Base-by-base conservation (phyloP, 2,113 vertebrate genomes). In the Sebastes fasciatus region DNA sequence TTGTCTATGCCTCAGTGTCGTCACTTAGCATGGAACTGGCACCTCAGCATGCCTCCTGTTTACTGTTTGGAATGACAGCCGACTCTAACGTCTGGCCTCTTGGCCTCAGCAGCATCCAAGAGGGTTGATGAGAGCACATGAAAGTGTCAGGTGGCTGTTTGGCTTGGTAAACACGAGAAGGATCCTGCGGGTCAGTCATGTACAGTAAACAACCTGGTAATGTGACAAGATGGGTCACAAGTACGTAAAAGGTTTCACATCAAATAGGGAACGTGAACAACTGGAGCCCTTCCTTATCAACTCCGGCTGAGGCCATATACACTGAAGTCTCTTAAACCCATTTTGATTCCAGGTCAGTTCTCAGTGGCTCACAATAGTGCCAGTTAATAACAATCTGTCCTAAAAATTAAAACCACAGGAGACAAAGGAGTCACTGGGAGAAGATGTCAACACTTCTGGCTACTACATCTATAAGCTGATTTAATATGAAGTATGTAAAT, bases 41-140 rank as follows among this genome's bases (percentile, higher is more conserved):
- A 80, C 65, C 83, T 84, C 83, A 67, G 85, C 79, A 7, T 73
- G 83, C 58, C 12, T 82, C 46, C 73, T 90, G 89, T 91, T 91
- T 88, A 82, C 77, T 74, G 83, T 88, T 86, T 75, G 69, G 79
- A 80, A 69, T 21, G 81, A 74, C 72, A 78, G 73, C 74, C 57
- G 87, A 87, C 73, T 64, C 66, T 5, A 60, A 84, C 55, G 82
- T 88, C 90, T 90, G 91, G 62, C 87, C 83, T 58, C 64, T 79
- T 79, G 90, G 88, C 85, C 82, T 80, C 26, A 9, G 60, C 82
- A 57, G 74, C 68, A 69, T 68, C 70, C n/a, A 72, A 43, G 52
- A 77, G 63, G 68, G 69, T 79, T 57, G 49, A 68, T 51, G 76
- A 79, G 82, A 17, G n/a, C n/a, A 60, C 14, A 71, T 12, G 51